Conservation (phyloP, 2,113 vertebrate genomes). For the Balaeniceps rex region DNA sequence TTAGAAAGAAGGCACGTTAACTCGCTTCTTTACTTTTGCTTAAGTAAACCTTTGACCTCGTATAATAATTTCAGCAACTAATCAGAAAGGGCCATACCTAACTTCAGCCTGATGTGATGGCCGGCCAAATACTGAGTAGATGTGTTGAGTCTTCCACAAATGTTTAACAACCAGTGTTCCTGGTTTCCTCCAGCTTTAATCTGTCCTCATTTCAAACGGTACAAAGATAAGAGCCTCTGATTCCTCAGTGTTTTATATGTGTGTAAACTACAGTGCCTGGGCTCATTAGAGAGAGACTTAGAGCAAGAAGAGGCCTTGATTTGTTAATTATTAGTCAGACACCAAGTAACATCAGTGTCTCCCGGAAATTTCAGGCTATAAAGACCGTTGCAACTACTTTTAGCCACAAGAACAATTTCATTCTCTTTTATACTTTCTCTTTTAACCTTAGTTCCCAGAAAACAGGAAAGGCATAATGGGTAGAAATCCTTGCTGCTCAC, state of each 20-base stretch:
- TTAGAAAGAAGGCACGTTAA: background rate
- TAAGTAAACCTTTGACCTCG: background rate
- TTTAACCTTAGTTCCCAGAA: background rate
- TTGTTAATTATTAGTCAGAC: background rate
- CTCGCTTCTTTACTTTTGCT: background rate
- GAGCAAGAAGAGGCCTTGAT: background rate
- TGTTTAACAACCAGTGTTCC: background rate
- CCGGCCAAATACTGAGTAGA: background rate
- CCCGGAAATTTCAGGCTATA: background rate
- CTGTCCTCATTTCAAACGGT: rapidly evolving
- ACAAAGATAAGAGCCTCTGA: background rate
- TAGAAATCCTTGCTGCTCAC: background rate
- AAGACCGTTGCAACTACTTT: background rate
- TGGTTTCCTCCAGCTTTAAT: background rate
- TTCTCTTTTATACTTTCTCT: background rate
- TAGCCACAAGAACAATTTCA: background rate
- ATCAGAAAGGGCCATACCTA: background rate
- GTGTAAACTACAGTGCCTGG: background rate
- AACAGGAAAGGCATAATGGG: background rate
- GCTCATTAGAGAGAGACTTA: background rate
- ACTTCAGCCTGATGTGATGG: rapidly evolving
- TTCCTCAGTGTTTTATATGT: background rate
- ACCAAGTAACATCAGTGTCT: background rate
- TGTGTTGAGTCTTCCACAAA: background rate
- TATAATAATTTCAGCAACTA: background rate